Base-by-base conservation (phyloP, 2,113 vertebrate species). In the Stigmatopora nigra region DNA sequence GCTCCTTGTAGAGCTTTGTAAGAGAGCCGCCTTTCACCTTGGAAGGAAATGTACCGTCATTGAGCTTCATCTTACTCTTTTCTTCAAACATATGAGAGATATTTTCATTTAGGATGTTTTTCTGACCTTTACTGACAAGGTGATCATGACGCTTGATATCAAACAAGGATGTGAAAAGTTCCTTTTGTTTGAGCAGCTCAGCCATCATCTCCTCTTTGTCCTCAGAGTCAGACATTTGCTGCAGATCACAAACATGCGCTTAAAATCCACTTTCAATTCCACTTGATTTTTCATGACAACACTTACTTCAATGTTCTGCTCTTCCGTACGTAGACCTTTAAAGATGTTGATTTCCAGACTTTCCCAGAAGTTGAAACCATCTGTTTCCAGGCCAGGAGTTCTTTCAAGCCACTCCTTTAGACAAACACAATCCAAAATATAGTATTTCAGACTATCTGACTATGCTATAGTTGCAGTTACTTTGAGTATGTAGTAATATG, bases 361-460 rank as follows among this genome's bases (percentile, higher is more conserved):
- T 67, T 87, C 90, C 95, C 96, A 98, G 87, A 99, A 99, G 86
- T 97, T 93, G 90, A 98, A 99, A 70, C 92, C 94, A 72, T 92
- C 87, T 57, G 80, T 82, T 1, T 96, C 91, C 9, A 99, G 88
- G 58, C 97, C 96, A 0, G 96, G 97, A 68, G 96, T 99, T 87
- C 96, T 93, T 90, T 97, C 96, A 72, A 99, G 89, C 97, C 97
- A 99, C 79, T 93, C 88, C 97, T 99, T 72, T 81, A 82, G 78
- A 67, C 1, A 75, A 2, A 31, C 13, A 10, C 9, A 41, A 41
- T 8, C 7, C 9, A 41, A 41, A 41, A 41, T 41, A 41, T 10
- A 41, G 38, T 41, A 41, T 41, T 41, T 41, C 38, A 41, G 25
- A 31, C 25, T 31, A 31, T 31, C 25, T 31, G 25, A 31, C 25